These are phyloP conservation scores for Ellobium chinense DNA, from an alignment of 2,888 invertebrate species.

Conservation along the genomic window DNA sequence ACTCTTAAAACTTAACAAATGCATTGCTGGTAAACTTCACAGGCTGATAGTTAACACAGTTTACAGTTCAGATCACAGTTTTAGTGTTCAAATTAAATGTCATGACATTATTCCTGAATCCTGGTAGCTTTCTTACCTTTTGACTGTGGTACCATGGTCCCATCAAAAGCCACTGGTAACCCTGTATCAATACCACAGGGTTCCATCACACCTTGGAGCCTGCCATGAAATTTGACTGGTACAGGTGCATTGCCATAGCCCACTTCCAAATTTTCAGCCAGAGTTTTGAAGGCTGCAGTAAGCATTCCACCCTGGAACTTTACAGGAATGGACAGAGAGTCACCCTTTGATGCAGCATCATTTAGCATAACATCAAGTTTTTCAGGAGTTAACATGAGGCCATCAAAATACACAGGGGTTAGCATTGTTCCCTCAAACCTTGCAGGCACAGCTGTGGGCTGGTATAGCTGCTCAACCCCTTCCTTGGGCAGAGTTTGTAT, in stretches of 20 bases:
- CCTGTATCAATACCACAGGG: background rate
- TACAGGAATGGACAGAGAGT: slow-evolving; percentile 15
- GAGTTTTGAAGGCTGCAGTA: slow-evolving; percentile 42
- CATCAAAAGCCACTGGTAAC: slow-evolving; percentile 42
- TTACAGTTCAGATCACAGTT: too few species aligned
- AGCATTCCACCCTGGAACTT: slow-evolving; percentile 41
- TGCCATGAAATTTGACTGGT: slow-evolving; percentile 41
- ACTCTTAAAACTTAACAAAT: too few species aligned
- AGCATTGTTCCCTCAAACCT: slow-evolving; percentile 43
- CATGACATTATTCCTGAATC: background rate
- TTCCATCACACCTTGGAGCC: slow-evolving; percentile 17
- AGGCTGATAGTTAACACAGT: too few species aligned
- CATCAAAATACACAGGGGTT: slow-evolving; percentile 43
- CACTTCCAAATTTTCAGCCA: slow-evolving; percentile 6
- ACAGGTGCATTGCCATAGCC: slow-evolving; percentile 9
- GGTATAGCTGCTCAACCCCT: background rate
- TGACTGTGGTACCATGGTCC: slow-evolving; percentile 21
- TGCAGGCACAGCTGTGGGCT: slow-evolving; percentile 27
- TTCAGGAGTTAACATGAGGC: slow-evolving; percentile 36
- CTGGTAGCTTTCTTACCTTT: too few species aligned
- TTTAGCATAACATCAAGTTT: slow-evolving; percentile 24
- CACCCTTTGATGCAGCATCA: slow-evolving; percentile 19
- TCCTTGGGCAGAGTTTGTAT: slow-evolving; percentile 15
- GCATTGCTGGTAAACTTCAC: too few species aligned
- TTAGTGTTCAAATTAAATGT: too few species aligned